Conservation (phyloP, 2,113 vertebrate genomes). For the Melierax canorus region DNA sequence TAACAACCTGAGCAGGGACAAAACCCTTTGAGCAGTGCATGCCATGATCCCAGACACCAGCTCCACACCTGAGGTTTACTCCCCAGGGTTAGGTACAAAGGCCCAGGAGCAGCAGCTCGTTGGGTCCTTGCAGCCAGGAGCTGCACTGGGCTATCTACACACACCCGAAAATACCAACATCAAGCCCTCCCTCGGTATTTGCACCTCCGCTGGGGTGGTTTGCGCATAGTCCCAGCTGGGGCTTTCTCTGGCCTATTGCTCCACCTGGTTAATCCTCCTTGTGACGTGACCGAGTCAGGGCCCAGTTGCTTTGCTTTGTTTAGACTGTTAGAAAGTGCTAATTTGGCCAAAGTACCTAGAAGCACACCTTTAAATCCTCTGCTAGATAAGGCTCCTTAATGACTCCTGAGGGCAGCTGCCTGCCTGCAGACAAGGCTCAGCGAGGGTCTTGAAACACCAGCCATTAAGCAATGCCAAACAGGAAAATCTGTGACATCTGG, state of each 20-base stretch:
- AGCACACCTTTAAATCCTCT: neutral
- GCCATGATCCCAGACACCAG: neutral
- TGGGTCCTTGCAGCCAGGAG: neutral
- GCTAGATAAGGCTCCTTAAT: neutral
- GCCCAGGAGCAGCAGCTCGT: neutral
- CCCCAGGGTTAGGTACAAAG: neutral
- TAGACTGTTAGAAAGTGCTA: neutral
- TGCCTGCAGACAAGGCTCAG: neutral
- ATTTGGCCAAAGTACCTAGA: neutral
- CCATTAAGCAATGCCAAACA: neutral
- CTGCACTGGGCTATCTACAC: neutral
- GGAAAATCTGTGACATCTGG: neutral
- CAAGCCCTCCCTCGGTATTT: neutral
- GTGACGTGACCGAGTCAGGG: neutral
- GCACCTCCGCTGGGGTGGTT: neutral
- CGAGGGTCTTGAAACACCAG: neutral
- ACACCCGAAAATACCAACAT: accelerated
- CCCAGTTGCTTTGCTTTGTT: neutral
- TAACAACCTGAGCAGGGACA: neutral
- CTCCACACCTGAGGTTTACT: neutral
- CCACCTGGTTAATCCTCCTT: neutral
- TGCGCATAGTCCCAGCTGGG: neutral
- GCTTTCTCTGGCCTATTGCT: neutral
- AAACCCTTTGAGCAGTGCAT: neutral
- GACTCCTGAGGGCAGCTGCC: neutral